These are phyloP conservation scores for Salvelinus sp. DNA, from an alignment of 2,113 vertebrate genomes.

Conservation along the genomic window DNA sequence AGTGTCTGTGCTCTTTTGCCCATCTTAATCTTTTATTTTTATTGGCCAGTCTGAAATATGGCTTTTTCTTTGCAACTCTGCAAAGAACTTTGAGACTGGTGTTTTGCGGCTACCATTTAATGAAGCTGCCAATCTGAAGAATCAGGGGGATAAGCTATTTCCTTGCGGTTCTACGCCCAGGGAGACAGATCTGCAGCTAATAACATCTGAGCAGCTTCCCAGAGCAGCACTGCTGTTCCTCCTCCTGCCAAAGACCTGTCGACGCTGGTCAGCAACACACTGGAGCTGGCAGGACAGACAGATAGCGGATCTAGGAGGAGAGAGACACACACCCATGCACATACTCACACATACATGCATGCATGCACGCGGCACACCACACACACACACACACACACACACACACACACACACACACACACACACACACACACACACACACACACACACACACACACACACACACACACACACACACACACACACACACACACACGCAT, in stretches of 20 bases:
- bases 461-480: background rate
- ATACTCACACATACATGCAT: no score
- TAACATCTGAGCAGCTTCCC: constrained; percentile 53
- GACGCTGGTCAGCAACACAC: constrained; percentile 28
- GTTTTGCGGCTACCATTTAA: no score
- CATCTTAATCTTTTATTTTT: no score
- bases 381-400: no score
- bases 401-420: constrained; percentile 21
- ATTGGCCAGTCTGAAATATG: no score
- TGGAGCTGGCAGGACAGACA: background rate
- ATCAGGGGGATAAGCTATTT: constrained; percentile 40
- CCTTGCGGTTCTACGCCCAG: constrained; percentile 42
- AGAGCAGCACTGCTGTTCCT: constrained; percentile 40
- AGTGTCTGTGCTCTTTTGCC: no score
- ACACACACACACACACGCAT: background rate
- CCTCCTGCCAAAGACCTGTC: constrained; percentile 43
- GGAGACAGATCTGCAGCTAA: constrained; percentile 52
- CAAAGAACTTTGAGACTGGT: no score
- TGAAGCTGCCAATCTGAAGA: constrained; percentile 18
- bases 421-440: constrained; percentile 17
- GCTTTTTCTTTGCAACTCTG: no score
- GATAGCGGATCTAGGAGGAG: background rate
- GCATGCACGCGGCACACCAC: no score
- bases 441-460: background rate
- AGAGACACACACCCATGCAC: background rate